Evolutionary conservation across 2,888 invertebrate genomes (phyloP).

Genomic region (Apantesis nais): DNA sequence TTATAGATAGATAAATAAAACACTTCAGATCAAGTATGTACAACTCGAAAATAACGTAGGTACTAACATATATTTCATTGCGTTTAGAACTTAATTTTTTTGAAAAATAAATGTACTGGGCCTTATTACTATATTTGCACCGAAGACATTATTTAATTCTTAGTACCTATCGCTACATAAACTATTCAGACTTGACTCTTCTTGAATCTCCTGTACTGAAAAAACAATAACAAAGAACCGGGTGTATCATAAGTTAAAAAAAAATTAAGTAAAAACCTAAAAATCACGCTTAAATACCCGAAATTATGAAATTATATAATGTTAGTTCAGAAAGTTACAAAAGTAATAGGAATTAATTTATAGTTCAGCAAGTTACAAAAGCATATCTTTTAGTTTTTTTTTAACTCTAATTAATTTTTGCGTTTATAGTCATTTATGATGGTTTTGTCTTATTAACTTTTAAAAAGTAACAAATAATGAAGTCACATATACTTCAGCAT

Average conservation of each 20-base stretch:
- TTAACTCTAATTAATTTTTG: too few relatives aligned
- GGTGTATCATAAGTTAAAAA: neutral
- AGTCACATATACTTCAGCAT: too few relatives aligned
- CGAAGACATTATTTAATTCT: neutral
- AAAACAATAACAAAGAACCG: neutral
- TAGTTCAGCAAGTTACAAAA: too few relatives aligned
- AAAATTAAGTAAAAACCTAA: too few relatives aligned
- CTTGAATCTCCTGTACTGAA: neutral
- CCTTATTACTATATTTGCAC: constrained; percentile 3
- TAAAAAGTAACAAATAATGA: too few relatives aligned
- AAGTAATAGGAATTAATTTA: too few relatives aligned
- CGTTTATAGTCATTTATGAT: too few relatives aligned
- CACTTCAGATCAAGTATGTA: constrained; percentile 3
- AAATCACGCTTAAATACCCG: too few relatives aligned
- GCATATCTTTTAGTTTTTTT: too few relatives aligned
- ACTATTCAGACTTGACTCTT: neutral
- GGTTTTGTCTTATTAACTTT: too few relatives aligned
- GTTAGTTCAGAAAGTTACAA: too few relatives aligned
- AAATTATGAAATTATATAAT: too few relatives aligned
- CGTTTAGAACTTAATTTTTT: constrained; percentile 7
- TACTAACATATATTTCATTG: constrained; percentile 4
- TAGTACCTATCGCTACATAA: neutral
- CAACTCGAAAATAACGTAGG: neutral
- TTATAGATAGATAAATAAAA: constrained; percentile 12
- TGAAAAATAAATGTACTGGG: neutral